Base-by-base conservation (phyloP, 2,797 vertebrate genomes). In the Tachyglossus aculeatus region DNA sequence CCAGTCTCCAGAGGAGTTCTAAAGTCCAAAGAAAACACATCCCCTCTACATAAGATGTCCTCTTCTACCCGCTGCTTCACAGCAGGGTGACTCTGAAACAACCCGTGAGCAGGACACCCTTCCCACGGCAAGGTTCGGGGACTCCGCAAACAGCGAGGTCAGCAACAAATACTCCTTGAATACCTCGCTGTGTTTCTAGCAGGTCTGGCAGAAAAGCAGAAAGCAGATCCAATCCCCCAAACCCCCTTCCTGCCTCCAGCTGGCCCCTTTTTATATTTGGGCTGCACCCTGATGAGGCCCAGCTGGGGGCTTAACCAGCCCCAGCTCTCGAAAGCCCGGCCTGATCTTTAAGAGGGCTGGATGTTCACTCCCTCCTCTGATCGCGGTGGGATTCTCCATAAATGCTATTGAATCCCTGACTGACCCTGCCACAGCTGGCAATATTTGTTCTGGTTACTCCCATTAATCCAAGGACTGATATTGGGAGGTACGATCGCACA, bases 391-490 rank as follows among this genome's bases (percentile, higher is more conserved):
- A n/a, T n/a, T n/a, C n/a, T n/a, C n/a, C n/a, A n/a, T n/a, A n/a
- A n/a, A n/a, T n/a, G n/a, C n/a, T n/a, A n/a, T 44, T 41, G 27
- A 27, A n/a, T 27, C 25, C 56, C n/a, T 7, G 21, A 33, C 34
- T 60, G 34, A 48, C 32, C 25, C 13, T 40, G n/a, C 25, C 41
- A 53, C 16, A 4, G 4, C 31, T 58, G 18, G 18, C 27, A 32
- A n/a, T 29, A 57, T 61, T 48, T 57, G n/a, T 36, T 37, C n/a
- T 67, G 31, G 13, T 34, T 66, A 69, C 25, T 48, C 57, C 25
- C 37, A 22, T 12, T 34, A 66, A 53, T 25, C 36, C 15, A 27
- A n/a, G n/a, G n/a, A n/a, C n/a, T n/a, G n/a, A n/a, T n/a, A n/a
- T n/a, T n/a, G n/a, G n/a, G n/a, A n/a, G n/a, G n/a, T n/a, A n/a